phyloP scores from a whole-genome alignment of 1,140 invertebrate genomes.

The Euglossa dilemma region DNA sequence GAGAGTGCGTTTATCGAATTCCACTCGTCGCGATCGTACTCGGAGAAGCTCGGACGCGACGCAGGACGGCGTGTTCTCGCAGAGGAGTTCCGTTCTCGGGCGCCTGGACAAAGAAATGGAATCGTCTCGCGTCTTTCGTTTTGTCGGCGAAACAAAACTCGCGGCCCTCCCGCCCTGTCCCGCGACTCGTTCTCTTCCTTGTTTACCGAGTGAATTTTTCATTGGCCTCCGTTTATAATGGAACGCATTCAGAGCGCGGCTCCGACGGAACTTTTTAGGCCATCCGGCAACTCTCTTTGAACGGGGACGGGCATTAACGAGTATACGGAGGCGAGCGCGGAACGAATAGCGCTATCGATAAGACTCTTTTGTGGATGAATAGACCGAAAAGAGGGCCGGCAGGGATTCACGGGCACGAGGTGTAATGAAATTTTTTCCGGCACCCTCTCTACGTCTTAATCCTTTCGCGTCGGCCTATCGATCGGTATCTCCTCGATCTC shows the following conservation, averaged over 20 bases:
- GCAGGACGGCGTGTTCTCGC: not conserved
- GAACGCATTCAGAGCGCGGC: slow-evolving; percentile 10
- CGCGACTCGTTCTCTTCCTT: not conserved
- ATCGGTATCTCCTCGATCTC: not conserved
- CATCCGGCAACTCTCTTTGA: slow-evolving; percentile 6
- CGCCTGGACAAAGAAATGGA: slow-evolving; percentile 4
- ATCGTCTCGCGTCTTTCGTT: not conserved
- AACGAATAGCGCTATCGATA: slow-evolving; percentile 46
- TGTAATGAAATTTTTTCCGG: slow-evolving; percentile 35
- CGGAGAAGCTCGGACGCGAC: not conserved
- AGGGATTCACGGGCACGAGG: slow-evolving; percentile 22
- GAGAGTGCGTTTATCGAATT: slow-evolving; percentile 50
- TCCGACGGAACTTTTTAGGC: slow-evolving; percentile 10
- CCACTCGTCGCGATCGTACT: not conserved
- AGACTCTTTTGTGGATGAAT: slow-evolving; percentile 41
- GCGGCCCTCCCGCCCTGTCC: not conserved
- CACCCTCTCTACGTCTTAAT: not conserved
- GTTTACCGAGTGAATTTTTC: slow-evolving; percentile 30
- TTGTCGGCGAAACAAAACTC: not conserved
- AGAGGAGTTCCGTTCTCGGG: not conserved
- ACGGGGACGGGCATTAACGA: slow-evolving; percentile 19
- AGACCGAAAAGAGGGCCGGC: not conserved
- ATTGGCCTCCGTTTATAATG: slow-evolving; percentile 33
- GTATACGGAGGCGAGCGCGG: slow-evolving; percentile 13
- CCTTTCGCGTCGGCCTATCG: not conserved